phyloP scores from a whole-genome alignment of 2,888 invertebrate genomes.

The Hoplodrina ambigua region DNA sequence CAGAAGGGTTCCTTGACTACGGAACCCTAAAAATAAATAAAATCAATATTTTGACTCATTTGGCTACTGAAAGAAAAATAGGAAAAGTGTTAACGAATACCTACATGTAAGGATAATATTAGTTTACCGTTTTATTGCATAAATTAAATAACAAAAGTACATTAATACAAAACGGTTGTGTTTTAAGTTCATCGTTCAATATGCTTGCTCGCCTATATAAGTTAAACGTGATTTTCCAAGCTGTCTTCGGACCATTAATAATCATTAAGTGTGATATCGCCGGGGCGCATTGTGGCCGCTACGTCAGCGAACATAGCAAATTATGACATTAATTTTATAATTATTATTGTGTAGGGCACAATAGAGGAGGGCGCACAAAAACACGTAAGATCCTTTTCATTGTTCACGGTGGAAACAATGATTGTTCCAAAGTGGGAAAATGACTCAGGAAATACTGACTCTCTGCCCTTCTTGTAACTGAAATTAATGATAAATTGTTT shows the following conservation, averaged over 20 bases:
- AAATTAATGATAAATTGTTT: conserved; percentile 14
- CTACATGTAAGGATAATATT: too few species aligned
- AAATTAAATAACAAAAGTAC: not conserved
- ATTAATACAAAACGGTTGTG: conserved; percentile 4
- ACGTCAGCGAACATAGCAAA: conserved; percentile 76
- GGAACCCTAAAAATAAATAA: not conserved
- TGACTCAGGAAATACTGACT: conserved; percentile 72
- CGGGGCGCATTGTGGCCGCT: conserved; percentile 73
- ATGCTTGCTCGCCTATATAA: conserved; percentile 43
- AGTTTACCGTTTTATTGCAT: too few species aligned
- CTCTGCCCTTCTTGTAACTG: conserved; percentile 43
- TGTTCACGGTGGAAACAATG: conserved; percentile 79
- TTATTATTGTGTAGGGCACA: conserved; percentile 81
- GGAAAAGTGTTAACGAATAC: not conserved
- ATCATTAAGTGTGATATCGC: conserved; percentile 81
- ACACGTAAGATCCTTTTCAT: conserved; percentile 77
- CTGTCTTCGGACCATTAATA: conserved; percentile 81
- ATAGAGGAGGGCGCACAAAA: conserved; percentile 77
- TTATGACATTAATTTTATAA: conserved; percentile 87
- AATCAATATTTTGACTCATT: too few species aligned
- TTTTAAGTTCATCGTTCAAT: conserved; percentile 25
- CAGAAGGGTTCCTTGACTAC: too few species aligned
- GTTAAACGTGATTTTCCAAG: conserved; percentile 75
- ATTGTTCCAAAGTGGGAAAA: conserved; percentile 74
- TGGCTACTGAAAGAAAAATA: not conserved